Conservation (phyloP, 2,797 vertebrate species). For the Cirrhinus mrigala region DNA sequence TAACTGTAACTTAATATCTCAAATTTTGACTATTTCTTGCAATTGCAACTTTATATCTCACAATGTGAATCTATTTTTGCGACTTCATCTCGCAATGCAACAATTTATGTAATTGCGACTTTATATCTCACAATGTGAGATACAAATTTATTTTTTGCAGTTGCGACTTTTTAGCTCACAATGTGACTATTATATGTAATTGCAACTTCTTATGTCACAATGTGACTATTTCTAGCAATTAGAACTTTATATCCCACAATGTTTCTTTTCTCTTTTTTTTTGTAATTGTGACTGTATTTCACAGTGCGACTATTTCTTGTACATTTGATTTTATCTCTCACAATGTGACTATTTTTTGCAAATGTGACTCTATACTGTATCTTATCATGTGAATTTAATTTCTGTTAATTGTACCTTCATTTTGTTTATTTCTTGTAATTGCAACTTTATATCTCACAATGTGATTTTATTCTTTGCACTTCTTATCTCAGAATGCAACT, state of each 20-base stretch:
- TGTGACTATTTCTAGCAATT: background rate
- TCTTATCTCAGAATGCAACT: no score
- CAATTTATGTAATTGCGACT: background rate
- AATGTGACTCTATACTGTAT: no score
- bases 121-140: no score
- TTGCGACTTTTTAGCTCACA: no score
- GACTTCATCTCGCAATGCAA: background rate
- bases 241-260: background rate
- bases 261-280: background rate
- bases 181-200: background rate
- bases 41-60: background rate
- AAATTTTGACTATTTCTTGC: background rate
- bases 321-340: background rate
- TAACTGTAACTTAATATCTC: background rate
- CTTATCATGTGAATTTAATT: background rate
- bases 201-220: background rate
- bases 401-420: background rate
- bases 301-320: background rate
- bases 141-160: no score
- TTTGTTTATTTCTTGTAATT: no score
- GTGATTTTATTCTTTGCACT: no score
- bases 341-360: background rate
- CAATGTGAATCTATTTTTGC: no score
- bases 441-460: no score
- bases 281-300: background rate